phyloP scores from a whole-genome alignment of 2,888 invertebrate species.

The Drosophila anomelani region DNA sequence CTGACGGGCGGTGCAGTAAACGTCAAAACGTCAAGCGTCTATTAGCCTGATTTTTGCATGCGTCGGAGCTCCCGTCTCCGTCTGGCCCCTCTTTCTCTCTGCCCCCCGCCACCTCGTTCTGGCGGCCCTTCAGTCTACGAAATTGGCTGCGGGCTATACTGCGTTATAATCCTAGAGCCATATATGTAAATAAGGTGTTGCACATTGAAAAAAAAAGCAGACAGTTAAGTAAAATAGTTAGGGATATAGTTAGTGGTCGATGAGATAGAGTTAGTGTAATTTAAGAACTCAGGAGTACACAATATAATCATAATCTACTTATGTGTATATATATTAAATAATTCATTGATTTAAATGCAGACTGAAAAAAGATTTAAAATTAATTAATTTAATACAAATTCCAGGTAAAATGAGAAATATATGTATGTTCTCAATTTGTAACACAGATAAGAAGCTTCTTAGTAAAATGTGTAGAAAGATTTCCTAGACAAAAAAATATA shows the following conservation, averaged over 20 bases:
- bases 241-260: too few relatives aligned
- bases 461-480: neutral
- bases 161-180: conserved; percentile 42
- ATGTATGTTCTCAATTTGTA: too few relatives aligned
- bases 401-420: neutral
- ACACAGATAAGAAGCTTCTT: neutral
- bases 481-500: neutral
- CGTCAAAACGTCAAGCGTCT: conserved; percentile 80
- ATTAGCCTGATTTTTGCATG: conserved; percentile 69
- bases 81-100: neutral
- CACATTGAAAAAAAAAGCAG: conserved; percentile 10
- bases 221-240: neutral
- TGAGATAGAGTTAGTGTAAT: too few relatives aligned
- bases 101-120: neutral
- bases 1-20: conserved; percentile 67
- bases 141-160: conserved; percentile 39
- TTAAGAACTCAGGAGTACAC: too few relatives aligned
- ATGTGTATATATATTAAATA: too few relatives aligned
- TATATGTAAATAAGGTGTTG: conserved; percentile 31
- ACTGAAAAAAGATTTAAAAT: too few relatives aligned
- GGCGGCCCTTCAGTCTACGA: conserved; percentile 21
- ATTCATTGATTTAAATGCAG: too few relatives aligned
- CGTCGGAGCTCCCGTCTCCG: conserved; percentile 44
- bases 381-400: too few relatives aligned
- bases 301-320: too few relatives aligned